A percentile compares a stretch with the other conserved stretches of the same genome.
Evolutionary conservation across 2,797 vertebrate species (phyloP).

Genomic region (Peromyscus melanophrys): DNA sequence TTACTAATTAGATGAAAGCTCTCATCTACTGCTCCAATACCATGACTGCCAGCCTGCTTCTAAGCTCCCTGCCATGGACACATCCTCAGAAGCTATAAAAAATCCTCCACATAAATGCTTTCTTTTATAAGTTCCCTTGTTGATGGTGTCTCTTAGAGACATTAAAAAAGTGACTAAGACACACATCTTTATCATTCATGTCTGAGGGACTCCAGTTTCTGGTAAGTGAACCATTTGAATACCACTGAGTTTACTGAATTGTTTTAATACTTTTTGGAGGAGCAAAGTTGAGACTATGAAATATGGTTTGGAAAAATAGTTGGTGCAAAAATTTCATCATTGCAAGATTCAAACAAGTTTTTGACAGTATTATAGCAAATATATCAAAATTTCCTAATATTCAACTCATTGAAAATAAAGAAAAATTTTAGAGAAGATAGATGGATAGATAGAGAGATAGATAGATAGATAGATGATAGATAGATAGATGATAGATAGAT

Average conservation of each 20-base stretch:
- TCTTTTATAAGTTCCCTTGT: neutral
- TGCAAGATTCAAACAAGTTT: neutral
- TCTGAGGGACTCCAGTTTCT: neutral
- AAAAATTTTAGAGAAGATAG: neutral
- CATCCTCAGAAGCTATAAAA: neutral
- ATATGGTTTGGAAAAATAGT: neutral
- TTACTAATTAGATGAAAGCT: neutral
- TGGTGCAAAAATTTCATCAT: neutral
- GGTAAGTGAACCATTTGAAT: neutral
- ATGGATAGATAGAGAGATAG: too few species aligned
- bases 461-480: too few species aligned
- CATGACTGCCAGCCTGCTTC: neutral
- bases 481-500: too few species aligned
- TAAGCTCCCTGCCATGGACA: neutral
- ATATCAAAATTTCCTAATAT: neutral
- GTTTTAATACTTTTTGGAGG: neutral
- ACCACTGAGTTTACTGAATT: neutral
- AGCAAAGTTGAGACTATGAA: neutral
- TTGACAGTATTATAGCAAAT: neutral
- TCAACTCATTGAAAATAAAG: neutral
- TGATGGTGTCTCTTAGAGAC: neutral
- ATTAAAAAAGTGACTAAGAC: neutral
- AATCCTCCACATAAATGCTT: neutral
- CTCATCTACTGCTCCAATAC: too few species aligned
- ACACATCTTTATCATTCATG: neutral